Conservation (phyloP, 2,797 vertebrate species). For the Galagoides demidoff region DNA sequence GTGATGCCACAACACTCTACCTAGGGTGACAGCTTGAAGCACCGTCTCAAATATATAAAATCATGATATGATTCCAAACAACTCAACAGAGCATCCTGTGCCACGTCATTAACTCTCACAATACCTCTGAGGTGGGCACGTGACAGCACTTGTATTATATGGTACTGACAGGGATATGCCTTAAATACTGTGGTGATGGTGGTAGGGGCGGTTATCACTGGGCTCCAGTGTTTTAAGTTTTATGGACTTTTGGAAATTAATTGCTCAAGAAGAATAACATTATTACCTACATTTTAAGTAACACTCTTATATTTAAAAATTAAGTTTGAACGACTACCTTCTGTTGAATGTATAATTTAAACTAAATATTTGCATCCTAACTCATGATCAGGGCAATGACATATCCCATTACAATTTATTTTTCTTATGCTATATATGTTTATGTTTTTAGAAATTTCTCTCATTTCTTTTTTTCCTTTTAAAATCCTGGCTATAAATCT, state of each 20-base stretch:
- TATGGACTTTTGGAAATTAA: background rate
- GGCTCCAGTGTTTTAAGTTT: background rate
- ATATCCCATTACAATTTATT: background rate
- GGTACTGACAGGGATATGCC: fast-evolving
- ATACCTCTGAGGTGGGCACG: fast-evolving
- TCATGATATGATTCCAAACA: background rate
- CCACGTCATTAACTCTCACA: background rate
- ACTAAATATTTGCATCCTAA: background rate
- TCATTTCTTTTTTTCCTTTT: background rate
- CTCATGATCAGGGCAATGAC: background rate
- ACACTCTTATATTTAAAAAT: background rate
- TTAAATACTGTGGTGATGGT: background rate
- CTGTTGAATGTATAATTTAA: background rate
- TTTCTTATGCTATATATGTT: background rate
- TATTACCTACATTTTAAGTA: background rate
- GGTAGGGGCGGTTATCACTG: background rate
- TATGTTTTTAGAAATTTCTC: background rate
- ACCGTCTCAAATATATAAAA: too few relatives aligned
- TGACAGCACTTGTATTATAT: background rate
- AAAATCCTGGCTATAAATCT: background rate
- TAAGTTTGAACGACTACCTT: background rate
- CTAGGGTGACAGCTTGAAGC: too few relatives aligned
- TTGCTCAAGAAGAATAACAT: constrained; percentile 10
- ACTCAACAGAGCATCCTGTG: background rate
- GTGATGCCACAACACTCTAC: too few relatives aligned